Evolutionary conservation across 2,888 invertebrate species (phyloP), one percentile per base, ranked within the genome.

Genomic region (Acleris holmiana): DNA sequence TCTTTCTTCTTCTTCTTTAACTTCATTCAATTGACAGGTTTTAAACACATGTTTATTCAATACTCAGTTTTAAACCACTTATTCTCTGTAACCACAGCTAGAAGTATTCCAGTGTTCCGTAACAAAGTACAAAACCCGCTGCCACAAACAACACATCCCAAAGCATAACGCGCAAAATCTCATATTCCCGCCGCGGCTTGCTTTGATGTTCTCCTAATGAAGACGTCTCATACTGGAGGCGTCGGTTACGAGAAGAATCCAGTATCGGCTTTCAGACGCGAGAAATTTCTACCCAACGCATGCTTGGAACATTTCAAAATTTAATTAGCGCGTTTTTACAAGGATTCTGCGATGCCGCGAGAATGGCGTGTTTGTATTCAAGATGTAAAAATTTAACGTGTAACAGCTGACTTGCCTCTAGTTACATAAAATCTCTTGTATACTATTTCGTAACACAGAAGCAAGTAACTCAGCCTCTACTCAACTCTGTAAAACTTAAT

Each of bases 141-240:
- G 25, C 15, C 17, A 25, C n/a, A 25, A 47, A 57, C 15, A 46
- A 57, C 47, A 18, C 46, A 46, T 35, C 47, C 40, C 40, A 47
- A 47, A 47, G 13, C 19, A 47, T 18, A 47, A 18, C 19, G 46
- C 47, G 50, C 57, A 23, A 58, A 63, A 63, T 57, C 63, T 63
- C 63, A 63, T 63, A 63, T 63, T 63, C 63, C n/a, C 63, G 40
- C 50, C 57, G 57, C 63, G 57, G 63, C 51, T 51, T 49, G 57
- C 63, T 63, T 63, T 63, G 63, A 63, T 63, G 63, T 63, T 25
- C 51, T 63, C 18, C 48, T 64, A 64, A 64, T 64, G 64, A 64
- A 64, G 59, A 64, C 48, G 44, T 47, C 64, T 59, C 59, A 54
- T 53, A 29, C 47, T 54, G 53, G 18, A 50, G 51, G 63, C 40